Evolutionary conservation across 2,113 vertebrate species (phyloP), one percentile per base, ranked within the genome.

Genomic region (Polypterus senegalus): DNA sequence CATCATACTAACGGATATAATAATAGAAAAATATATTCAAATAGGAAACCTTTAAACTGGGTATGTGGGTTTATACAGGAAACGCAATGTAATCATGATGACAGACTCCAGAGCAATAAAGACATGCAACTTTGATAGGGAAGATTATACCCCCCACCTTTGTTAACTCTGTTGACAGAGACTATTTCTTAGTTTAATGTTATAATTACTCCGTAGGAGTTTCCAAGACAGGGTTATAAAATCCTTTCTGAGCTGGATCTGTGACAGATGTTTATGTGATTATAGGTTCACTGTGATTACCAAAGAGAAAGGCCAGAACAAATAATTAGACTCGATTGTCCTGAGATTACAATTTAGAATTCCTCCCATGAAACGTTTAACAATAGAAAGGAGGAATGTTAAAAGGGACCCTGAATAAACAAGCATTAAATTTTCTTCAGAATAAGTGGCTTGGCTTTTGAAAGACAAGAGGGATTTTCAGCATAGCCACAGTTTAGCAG

Each of bases 381-480:
- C 80, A 84, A 80, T 81, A 79, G 72, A 81, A 69, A 67, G 75
- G 76, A 83, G 79, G 79, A 74, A 70, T 71, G 71, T 69, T 74
- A 68, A 62, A 79, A 76, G 78, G 76, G 72, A 79, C 81, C 70
- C 77, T 83, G 85, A 83, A 81, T 87, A 83, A 87, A 88, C 83
- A 87, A 77, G 79, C 73, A 74, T 85, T 82, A 81, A 82, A 77
- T 74, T 75, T 73, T 66, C 67, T 69, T 75, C 65, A 58, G 74
- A 75, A 71, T 65, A 52, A 64, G 70, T 63, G 2, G 45, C 10
- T 61, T 59, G 7, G 75, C 78, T 81, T 80, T 79, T 70, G 76
- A 77, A 61, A 67, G 67, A 47, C 61, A 73, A 57, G 61, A 59
- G 58, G 72, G 66, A 63, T 65, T 63, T 57, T 67, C 64, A 58